Evolutionary conservation across 2,888 invertebrate species (phyloP).

Genomic region (Melanostoma mellinum): DNA sequence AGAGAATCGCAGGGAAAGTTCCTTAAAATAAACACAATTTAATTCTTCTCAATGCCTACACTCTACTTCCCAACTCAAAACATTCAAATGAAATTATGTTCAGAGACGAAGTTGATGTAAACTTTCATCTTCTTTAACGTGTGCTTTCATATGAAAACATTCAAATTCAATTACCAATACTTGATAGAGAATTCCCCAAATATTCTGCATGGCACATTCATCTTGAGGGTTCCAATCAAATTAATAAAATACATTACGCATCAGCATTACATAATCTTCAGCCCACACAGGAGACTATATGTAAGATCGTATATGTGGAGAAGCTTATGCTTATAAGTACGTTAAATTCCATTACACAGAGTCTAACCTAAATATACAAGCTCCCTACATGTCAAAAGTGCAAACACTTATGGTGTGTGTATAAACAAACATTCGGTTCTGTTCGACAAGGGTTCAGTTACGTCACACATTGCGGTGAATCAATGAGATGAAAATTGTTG

Average conservation of each 20-base stretch:
- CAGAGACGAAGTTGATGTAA: too few relatives aligned
- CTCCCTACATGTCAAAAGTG: slow-evolving; percentile 25
- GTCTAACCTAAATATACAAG: slow-evolving; percentile 12
- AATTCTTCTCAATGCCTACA: too few relatives aligned
- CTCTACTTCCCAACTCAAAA: too few relatives aligned
- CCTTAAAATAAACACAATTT: too few relatives aligned
- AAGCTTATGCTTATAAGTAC: not conserved
- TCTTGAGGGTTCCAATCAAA: slow-evolving; percentile 33
- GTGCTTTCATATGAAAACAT: too few relatives aligned
- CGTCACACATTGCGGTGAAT: slow-evolving; percentile 3
- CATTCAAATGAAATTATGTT: too few relatives aligned
- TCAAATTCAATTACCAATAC: too few relatives aligned
- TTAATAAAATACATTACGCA: slow-evolving; percentile 64
- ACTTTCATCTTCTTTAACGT: too few relatives aligned
- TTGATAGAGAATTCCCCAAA: too few relatives aligned
- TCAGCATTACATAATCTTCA: slow-evolving; percentile 30
- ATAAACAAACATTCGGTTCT: slow-evolving; percentile 21
- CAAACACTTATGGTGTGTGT: slow-evolving; percentile 20
- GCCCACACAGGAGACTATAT: not conserved
- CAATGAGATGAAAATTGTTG: slow-evolving; percentile 16
- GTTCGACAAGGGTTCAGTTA: slow-evolving; percentile 20
- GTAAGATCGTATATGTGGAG: too few relatives aligned
- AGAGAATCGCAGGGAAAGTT: too few relatives aligned
- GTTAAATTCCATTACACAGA: slow-evolving; percentile 23
- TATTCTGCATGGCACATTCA: too few relatives aligned